Base-by-base conservation (phyloP, 2,888 invertebrate genomes). In the Sthenelais limicola region DNA sequence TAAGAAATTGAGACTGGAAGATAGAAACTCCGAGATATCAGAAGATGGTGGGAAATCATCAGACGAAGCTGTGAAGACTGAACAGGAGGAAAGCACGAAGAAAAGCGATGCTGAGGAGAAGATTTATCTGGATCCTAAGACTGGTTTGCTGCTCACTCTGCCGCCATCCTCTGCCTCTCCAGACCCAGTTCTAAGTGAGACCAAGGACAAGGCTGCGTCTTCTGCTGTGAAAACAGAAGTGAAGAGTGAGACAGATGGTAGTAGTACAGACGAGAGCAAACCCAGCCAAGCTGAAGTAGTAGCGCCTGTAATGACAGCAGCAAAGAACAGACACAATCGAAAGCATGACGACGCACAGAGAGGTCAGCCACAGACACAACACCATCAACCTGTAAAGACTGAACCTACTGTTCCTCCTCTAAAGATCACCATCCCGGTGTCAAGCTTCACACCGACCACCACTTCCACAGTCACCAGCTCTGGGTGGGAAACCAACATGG, bases 401-500 rank as follows among this genome's bases (percentile, higher is more conserved):
- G 62, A 62, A 43, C 62, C 35, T 2, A 62, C 62, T 2, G 62
- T 62, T 1, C 62, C 62, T 2, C 62, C 62, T 4, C 38, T 62
- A 43, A 62, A 62, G 38, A 62, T 62, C 38, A 62, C 38, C 62
- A 62, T 62, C 38, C 62, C 62, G 18, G 43, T 62, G 1, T 56
- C 71, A 54, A 62, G 30, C 43, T 21, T 48, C 48, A 47, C 26
- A 7, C n/a, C 28, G 21, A n/a, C 38, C 21, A 33, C 5, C 38
- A 28, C 35, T 15, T 18, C 38, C 58, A 21, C 21, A 30, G 24
- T 33, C 58, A 47, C 24, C 62, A 5, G 48, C n/a, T 30, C 26
- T n/a, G 4, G 38, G 15, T 71, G 73, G 69, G 51, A 67, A 78
- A 82, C 80, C 68, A 93, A 94, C 0, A 91, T 94, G 12, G 96